Conservation (phyloP, 2,113 vertebrate species). For the Prolemur simus region DNA sequence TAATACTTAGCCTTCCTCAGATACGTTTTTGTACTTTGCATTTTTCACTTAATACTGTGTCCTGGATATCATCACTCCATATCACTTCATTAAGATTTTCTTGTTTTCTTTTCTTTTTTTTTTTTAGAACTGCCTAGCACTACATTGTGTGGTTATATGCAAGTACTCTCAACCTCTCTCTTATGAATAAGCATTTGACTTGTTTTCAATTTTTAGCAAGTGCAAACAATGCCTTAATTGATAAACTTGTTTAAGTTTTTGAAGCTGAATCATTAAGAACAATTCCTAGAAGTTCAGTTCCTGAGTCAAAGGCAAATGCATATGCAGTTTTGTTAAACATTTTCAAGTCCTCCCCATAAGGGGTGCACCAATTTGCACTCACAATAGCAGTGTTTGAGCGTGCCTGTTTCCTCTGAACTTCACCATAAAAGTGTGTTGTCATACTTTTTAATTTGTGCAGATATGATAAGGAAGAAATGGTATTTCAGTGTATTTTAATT, state of each 20-base stretch:
- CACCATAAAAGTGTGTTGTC: neutral
- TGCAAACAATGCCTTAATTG: neutral
- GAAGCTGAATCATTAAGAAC: neutral
- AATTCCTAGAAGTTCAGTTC: neutral
- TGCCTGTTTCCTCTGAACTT: neutral
- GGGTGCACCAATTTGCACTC: neutral
- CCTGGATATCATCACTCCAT: neutral
- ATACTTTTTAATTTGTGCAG: neutral
- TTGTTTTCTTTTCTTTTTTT: neutral
- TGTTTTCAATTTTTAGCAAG: neutral
- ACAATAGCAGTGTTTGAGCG: neutral
- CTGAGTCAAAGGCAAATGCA: neutral
- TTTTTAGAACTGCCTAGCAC: neutral
- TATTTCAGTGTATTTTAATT: neutral
- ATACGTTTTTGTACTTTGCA: neutral
- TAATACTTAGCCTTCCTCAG: neutral
- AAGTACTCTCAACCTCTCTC: neutral
- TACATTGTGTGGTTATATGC: neutral
- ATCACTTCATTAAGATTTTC: neutral
- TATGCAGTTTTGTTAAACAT: neutral
- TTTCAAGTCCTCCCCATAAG: neutral
- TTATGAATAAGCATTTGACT: neutral
- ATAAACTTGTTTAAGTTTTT: neutral
- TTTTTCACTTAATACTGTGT: neutral
- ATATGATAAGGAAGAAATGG: neutral